These are phyloP conservation scores for Helogale parvula DNA, from an alignment of 2,113 vertebrate species.

Conservation along the genomic window DNA sequence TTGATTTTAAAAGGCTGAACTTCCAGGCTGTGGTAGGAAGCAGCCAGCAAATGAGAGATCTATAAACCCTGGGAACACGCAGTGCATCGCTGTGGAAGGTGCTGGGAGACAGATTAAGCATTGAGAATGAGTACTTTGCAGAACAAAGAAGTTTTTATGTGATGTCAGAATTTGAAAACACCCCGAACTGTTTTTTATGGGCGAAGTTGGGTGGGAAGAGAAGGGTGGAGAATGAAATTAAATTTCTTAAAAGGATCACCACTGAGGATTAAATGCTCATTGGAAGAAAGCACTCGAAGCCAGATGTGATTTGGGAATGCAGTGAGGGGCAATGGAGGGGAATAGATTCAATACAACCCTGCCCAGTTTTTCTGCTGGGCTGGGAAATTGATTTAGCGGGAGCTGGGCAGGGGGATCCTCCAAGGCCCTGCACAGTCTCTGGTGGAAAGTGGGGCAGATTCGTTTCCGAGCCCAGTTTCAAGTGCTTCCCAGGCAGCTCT, in stretches of 20 bases:
- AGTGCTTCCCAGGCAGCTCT: neutral
- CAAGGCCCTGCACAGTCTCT: neutral
- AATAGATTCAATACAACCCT: conserved; percentile 70
- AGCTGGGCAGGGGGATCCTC: neutral
- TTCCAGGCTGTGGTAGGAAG: conserved; percentile 39
- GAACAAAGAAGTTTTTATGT: conserved; percentile 68
- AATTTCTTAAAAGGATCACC: conserved; percentile 70
- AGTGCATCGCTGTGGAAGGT: neutral
- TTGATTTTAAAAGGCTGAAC: conserved; percentile 67
- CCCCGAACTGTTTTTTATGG: conserved; percentile 26
- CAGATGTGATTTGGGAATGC: conserved; percentile 75
- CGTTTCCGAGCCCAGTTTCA: neutral
- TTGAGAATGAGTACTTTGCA: neutral
- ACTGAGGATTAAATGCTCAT: conserved; percentile 60
- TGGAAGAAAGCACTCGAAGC: conserved; percentile 53
- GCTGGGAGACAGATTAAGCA: conserved; percentile 7
- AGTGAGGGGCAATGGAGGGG: conserved; percentile 68
- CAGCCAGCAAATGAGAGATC: conserved; percentile 63
- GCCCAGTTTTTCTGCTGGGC: conserved; percentile 56
- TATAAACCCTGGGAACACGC: neutral
- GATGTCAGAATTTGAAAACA: conserved; percentile 65
- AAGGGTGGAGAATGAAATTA: conserved; percentile 68
- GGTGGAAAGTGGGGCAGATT: neutral
- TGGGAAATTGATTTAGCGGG: conserved; percentile 68
- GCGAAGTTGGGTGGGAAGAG: conserved; percentile 42